phyloP scores from a whole-genome alignment of 2,113 vertebrate genomes.

The Eubucco bourcierii region DNA sequence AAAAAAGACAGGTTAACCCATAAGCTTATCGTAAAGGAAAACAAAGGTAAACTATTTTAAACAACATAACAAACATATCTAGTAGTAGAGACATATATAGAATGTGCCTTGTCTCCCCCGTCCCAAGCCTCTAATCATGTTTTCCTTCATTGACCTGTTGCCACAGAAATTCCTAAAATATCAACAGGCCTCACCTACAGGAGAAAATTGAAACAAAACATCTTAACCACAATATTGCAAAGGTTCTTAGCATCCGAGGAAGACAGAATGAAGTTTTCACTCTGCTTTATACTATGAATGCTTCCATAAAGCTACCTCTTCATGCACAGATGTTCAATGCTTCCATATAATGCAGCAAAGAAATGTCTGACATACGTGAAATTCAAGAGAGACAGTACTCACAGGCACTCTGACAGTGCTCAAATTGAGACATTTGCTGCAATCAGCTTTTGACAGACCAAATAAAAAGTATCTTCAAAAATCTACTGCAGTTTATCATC shows the following conservation, averaged over 20 bases:
- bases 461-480: neutral
- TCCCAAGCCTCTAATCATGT: conserved; percentile 25
- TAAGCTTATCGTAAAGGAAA: conserved; percentile 56
- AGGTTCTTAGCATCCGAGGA: neutral
- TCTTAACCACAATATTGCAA: neutral
- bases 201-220: conserved; percentile 15
- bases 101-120: neutral
- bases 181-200: neutral
- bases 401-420: neutral
- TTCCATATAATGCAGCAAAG: neutral
- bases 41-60: conserved; percentile 61
- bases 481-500: neutral
- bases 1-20: conserved; percentile 53
- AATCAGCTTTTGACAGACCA: neutral
- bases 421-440: neutral
- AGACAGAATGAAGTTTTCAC: neutral
- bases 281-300: neutral
- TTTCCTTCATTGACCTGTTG: neutral
- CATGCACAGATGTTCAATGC: neutral
- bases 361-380: neutral
- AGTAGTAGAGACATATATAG: conserved; percentile 24
- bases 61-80: neutral
- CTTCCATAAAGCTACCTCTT: neutral
- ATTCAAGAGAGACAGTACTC: neutral
- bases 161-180: conserved; percentile 39